Evolutionary conservation across 2,888 invertebrate species (phyloP), one percentile per base, ranked within the genome.

Genomic region (Napeogenes sylphis): DNA sequence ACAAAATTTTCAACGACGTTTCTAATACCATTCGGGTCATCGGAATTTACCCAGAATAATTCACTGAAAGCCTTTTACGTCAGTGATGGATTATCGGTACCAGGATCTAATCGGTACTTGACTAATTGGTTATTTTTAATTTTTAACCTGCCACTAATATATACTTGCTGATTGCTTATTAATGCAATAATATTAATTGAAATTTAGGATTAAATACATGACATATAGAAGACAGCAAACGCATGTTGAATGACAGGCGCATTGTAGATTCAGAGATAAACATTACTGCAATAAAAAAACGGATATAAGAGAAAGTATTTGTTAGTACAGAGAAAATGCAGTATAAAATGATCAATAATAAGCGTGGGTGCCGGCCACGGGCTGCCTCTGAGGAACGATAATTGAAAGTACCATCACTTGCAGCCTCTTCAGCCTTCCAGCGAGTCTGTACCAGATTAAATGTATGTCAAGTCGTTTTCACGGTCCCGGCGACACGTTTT

Each of bases 51-150:
- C 89, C 79, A 83, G 74, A 82, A 6, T 2, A 51, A 21, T 82
- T 76, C 82, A 79, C 88, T 89, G 88, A 88, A 88, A 90, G 87
- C 76, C 79, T 87, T 90, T 89, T 90, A 89, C 90, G 85, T 89
- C 90, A 86, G 73, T 71, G 78, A 71, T 74, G 68, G 78, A 73
- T 81, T 82, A 82, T 82, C 73, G 79, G 80, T 84, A 88, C 90
- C 90, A 90, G 90, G 90, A 90, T 87, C 84, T 80, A 82, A 84
- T 76, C 78, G 72, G 78, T 73, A 77, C 78, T 77, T 75, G 75
- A 71, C 77, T 82, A 80, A 86, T 84, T 82, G 78, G 73, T 72
- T 74, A 73, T 80, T 83, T 81, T 78, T 71, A 71, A 78, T 72
- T 73, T 73, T 73, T 71, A 64, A 68, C 68, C 76, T 74, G 80